Conservation (phyloP, 2,113 vertebrate species). For the Himantopus leucocephalus region DNA sequence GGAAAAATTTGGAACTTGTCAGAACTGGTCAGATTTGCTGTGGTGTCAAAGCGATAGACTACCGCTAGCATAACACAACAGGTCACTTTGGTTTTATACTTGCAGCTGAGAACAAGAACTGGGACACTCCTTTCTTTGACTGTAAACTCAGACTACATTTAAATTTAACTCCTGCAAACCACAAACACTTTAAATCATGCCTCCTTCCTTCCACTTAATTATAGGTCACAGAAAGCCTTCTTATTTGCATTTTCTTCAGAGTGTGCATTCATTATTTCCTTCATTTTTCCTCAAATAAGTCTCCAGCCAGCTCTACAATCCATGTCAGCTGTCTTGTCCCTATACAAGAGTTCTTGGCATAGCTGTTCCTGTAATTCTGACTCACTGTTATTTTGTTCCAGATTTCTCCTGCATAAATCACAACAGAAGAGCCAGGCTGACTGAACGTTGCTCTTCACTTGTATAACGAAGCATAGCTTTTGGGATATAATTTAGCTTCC, state of each 20-base stretch:
- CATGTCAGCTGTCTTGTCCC: constrained; percentile 22
- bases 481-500: background rate
- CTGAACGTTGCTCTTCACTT: background rate
- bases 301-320: constrained; percentile 15
- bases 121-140: background rate
- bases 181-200: background rate
- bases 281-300: background rate
- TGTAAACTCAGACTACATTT: background rate
- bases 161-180: constrained; percentile 48
- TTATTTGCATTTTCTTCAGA: background rate
- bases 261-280: constrained; percentile 6
- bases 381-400: constrained; percentile 46
- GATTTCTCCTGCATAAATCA: constrained; percentile 33
- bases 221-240: background rate
- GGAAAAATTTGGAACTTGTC: background rate
- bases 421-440: background rate
- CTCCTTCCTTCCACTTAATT: constrained; percentile 5
- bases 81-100: background rate
- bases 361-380: constrained; percentile 20
- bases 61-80: background rate
- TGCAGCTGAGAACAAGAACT: constrained; percentile 16
- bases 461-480: background rate
- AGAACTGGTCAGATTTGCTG: background rate
- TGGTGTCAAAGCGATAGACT: background rate
- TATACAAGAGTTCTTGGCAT: constrained; percentile 10